Evolutionary conservation across 2,888 invertebrate genomes (phyloP).

Genomic region (Hydrotaea diabolus): DNA sequence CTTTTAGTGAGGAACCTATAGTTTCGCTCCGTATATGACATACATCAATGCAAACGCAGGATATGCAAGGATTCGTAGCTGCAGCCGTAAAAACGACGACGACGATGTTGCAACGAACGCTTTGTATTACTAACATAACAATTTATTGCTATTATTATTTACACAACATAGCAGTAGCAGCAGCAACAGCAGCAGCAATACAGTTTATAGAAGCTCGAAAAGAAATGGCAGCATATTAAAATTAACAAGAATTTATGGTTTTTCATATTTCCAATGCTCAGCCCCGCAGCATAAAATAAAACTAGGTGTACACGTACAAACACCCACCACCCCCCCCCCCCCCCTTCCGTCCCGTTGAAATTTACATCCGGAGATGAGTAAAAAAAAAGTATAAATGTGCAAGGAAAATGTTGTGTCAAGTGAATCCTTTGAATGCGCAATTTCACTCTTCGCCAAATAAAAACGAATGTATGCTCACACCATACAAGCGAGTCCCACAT

Average conservation of each 20-base stretch:
- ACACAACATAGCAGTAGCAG: background rate
- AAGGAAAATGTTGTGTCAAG: background rate
- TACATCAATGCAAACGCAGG: no score
- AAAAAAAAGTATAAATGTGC: background rate
- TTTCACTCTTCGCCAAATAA: background rate
- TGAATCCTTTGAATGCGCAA: constrained; percentile 9
- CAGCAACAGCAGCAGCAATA: constrained; percentile 7
- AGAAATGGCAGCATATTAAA: constrained; percentile 64
- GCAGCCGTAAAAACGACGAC: background rate
- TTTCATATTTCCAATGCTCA: constrained; percentile 57
- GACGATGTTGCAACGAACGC: constrained; percentile 12
- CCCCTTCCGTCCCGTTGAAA: background rate
- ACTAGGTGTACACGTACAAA: background rate
- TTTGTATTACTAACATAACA: constrained; percentile 55
- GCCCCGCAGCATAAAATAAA: background rate
- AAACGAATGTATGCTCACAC: background rate
- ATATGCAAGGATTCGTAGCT: background rate
- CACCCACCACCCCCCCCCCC: background rate
- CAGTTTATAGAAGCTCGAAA: constrained; percentile 46
- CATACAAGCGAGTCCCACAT: background rate
- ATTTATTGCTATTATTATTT: constrained; percentile 64
- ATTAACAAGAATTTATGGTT: constrained; percentile 65
- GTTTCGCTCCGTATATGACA: no score
- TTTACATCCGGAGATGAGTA: background rate
- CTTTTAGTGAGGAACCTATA: no score